Conservation (phyloP, 1,140 invertebrate species). For the Probaryconus sp. region DNA sequence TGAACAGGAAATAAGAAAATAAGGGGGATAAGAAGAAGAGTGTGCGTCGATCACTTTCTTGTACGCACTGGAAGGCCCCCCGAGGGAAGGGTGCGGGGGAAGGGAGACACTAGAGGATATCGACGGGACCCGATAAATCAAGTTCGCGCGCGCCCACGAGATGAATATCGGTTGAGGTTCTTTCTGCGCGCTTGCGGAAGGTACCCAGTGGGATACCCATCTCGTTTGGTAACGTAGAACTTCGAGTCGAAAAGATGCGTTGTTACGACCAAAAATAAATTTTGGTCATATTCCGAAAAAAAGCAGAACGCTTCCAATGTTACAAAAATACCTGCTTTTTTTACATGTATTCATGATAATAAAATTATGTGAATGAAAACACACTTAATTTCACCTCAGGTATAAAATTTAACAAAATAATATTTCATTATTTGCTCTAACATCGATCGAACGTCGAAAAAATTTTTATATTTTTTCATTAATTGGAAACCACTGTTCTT, state of each 20-base stretch:
- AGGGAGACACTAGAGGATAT: slow-evolving; percentile 66
- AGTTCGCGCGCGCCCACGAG: slow-evolving; percentile 68
- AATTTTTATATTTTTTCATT: too few species aligned
- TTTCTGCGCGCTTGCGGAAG: slow-evolving; percentile 42
- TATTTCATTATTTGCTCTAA: too few species aligned
- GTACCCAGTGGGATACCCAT: slow-evolving; percentile 37
- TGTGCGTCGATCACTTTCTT: slow-evolving; percentile 55
- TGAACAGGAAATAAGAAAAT: slow-evolving; percentile 9
- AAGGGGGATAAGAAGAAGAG: slow-evolving; percentile 22
- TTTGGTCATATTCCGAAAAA: not conserved
- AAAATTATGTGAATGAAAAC: too few species aligned
- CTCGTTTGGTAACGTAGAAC: slow-evolving; percentile 28
- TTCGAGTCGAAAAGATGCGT: slow-evolving; percentile 6
- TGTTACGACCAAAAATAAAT: slow-evolving; percentile 16
- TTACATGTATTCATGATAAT: too few species aligned
- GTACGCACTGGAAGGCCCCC: slow-evolving; percentile 42
- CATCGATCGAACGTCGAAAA: too few species aligned
- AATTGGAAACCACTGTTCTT: too few species aligned
- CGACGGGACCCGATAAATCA: slow-evolving; percentile 69
- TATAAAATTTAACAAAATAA: too few species aligned
- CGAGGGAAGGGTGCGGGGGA: too few species aligned
- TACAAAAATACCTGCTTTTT: too few species aligned
- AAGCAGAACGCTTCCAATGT: not conserved
- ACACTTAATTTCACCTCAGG: too few species aligned
- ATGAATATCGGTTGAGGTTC: slow-evolving; percentile 64